phyloP scores from a whole-genome alignment of 2,888 invertebrate species.

The Apamea sordens region DNA sequence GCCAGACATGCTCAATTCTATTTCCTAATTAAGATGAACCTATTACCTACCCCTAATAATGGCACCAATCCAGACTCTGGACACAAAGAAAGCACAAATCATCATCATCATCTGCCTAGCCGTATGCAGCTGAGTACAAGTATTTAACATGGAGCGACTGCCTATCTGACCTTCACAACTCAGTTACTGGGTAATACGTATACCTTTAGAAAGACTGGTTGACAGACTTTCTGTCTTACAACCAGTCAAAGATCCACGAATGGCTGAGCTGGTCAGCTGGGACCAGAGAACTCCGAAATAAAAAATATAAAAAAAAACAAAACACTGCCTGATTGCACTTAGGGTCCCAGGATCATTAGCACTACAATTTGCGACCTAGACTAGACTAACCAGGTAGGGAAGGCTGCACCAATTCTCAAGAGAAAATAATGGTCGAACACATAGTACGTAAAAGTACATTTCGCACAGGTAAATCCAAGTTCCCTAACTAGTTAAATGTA shows the following conservation, averaged over 20 bases:
- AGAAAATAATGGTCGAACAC: neutral
- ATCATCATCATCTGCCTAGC: no score
- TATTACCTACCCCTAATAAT: neutral
- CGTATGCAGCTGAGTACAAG: no score
- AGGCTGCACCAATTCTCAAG: neutral
- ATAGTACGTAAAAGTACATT: neutral
- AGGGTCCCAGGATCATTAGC: neutral
- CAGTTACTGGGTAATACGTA: no score
- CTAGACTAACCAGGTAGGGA: no score
- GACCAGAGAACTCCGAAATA: neutral
- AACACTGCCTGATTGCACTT: neutral
- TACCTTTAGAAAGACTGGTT: no score
- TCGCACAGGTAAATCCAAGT: constrained; percentile 6
- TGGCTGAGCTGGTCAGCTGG: no score
- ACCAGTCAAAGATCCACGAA: no score
- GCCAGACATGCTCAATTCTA: neutral
- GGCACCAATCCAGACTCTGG: neutral
- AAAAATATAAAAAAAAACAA: neutral
- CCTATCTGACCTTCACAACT: no score
- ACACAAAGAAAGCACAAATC: neutral
- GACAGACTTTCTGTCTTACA: no score
- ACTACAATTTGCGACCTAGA: neutral
- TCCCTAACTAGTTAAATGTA: constrained; percentile 28
- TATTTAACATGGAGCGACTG: no score
- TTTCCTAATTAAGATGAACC: no score